Conservation (phyloP, 2,113 vertebrate species). For the Psilopogon haemacephalus region DNA sequence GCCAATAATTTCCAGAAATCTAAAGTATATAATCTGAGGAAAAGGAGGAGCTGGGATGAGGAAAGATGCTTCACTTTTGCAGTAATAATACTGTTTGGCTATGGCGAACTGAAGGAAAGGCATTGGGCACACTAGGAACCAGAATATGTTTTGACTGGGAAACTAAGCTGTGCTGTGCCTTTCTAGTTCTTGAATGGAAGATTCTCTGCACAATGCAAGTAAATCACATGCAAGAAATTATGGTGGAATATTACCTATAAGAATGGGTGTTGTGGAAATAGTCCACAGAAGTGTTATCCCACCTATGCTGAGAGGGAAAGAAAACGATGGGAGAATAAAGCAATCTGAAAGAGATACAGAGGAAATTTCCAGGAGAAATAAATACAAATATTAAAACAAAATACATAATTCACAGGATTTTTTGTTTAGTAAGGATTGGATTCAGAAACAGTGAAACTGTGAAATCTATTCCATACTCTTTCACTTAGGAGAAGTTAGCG, state of each 20-base stretch:
- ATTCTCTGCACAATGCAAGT: neutral
- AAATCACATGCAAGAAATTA: neutral
- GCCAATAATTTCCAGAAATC: neutral
- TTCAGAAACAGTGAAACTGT: neutral
- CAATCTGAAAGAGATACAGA: neutral
- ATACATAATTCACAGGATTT: neutral
- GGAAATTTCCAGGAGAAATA: neutral
- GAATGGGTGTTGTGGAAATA: neutral
- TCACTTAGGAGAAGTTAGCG: neutral
- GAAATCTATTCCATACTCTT: neutral
- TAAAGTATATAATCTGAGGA: neutral
- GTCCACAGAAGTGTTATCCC: accelerated
- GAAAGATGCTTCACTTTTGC: neutral
- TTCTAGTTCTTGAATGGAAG: neutral
- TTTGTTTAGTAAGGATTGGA: neutral
- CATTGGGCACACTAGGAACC: neutral
- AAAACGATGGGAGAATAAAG: neutral
- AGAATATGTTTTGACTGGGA: neutral
- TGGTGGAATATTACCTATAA: neutral
- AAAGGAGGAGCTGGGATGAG: neutral
- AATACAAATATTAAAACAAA: neutral
- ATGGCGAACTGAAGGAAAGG: neutral
- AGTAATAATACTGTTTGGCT: neutral
- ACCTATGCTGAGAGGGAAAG: neutral
- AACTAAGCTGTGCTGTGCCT: neutral